phyloP scores from a whole-genome alignment of 92 coral and sea anemone genomes.

The Chrysogorgia sp. region DNA sequence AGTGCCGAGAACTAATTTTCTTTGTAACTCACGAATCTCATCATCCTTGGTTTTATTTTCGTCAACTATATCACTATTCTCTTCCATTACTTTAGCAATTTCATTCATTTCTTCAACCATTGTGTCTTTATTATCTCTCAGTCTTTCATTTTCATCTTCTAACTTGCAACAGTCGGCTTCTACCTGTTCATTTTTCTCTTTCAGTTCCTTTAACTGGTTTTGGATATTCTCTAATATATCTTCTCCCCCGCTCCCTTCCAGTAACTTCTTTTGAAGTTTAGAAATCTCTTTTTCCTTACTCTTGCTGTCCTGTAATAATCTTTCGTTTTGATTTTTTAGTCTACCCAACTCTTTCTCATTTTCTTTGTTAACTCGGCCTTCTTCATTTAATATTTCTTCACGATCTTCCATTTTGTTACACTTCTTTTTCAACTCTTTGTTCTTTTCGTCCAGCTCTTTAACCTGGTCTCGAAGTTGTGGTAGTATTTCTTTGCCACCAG shows the following conservation, averaged over 20 bases:
- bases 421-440: no score
- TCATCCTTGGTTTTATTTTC: slow-evolving; percentile 61
- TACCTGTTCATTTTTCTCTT: slow-evolving; percentile 62
- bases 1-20: neutral
- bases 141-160: slow-evolving; percentile 54
- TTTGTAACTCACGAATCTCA: slow-evolving; percentile 55
- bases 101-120: slow-evolving; percentile 67
- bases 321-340: no score
- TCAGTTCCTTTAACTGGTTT: slow-evolving; percentile 39
- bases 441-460: slow-evolving; percentile 63
- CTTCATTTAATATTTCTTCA: no score
- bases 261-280: slow-evolving; percentile 6
- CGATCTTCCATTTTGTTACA: no score
- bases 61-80: slow-evolving; percentile 50
- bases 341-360: no score
- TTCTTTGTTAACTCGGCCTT: no score
- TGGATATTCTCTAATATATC: neutral
- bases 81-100: slow-evolving; percentile 67
- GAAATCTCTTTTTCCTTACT: no score
- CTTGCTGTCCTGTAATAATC: no score
- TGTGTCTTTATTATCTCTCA: slow-evolving; percentile 59
- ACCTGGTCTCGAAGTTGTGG: slow-evolving; percentile 67
- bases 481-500: slow-evolving; percentile 70
- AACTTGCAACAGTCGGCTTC: slow-evolving; percentile 65
- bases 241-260: slow-evolving; percentile 3